Conservation (phyloP, 2,797 vertebrate species). For the Tenualosa ilisha region DNA sequence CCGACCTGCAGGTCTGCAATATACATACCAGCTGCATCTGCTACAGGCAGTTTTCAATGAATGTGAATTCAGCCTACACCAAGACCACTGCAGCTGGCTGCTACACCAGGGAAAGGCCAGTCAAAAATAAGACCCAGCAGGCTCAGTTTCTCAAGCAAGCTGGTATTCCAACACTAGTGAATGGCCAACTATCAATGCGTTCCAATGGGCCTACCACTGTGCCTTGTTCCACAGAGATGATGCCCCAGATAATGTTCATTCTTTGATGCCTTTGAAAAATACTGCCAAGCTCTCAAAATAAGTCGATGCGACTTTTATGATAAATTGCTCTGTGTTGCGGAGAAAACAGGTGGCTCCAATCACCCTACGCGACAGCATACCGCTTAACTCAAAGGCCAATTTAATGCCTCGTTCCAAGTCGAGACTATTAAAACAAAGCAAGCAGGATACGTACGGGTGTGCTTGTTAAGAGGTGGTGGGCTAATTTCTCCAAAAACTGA, state of each 20-base stretch:
- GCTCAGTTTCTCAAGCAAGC: neutral
- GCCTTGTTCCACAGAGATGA: neutral
- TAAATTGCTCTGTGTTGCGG: neutral
- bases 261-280: neutral
- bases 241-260: neutral
- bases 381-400: neutral
- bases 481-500: slow-evolving; percentile 14
- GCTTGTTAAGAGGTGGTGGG: slow-evolving; percentile 23
- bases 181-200: neutral
- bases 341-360: slow-evolving; percentile 12
- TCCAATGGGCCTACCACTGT: neutral
- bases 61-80: neutral
- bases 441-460: neutral
- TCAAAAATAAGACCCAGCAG: neutral
- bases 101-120: neutral
- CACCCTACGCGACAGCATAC: neutral
- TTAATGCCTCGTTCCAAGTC: slow-evolving; percentile 18
- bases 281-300: neutral
- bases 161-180: neutral
- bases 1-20: neutral
- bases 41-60: neutral
- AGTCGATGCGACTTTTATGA: neutral
- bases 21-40: neutral
- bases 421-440: neutral
- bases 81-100: neutral